Evolutionary conservation across 2,113 vertebrate species (phyloP), one percentile per base, ranked within the genome.

Genomic region (Callionymus lyra): DNA sequence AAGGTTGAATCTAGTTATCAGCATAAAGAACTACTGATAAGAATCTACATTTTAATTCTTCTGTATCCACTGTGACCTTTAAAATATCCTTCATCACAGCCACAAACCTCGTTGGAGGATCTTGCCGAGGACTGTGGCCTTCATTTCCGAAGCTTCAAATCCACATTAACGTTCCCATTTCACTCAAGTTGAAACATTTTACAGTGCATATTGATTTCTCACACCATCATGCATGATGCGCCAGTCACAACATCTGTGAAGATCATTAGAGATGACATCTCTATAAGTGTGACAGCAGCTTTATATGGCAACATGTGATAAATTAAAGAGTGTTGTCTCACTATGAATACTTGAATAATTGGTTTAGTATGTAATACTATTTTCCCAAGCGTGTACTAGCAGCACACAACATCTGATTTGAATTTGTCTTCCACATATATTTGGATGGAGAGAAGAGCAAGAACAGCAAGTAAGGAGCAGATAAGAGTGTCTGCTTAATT

Each of bases 401-500:
- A 18, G 34, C 16, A 15, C 21, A 27, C 31, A 43, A 41, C 13
- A 44, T 36, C 42, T 10, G 13, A 41, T 53, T 38, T 38, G 16
- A 6, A 36, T 47, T 9, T 16, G 32, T 48, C 18, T 12, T 10
- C 6, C 41, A 40, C 50, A 17, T 21, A 8, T 31, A 59, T 35
- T 46, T 48, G 34, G 31, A 59, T 16, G 11, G n/a, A 41, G 52
- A 41, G 15, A 44, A 16, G 31, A 9, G 14, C n/a, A 41, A 47
- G 45, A 38, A 47, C 34, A 45, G 37, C 19, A 0, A 1, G 15
- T 34, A 36, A 31, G 34, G 31, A 76, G 77, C 69, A 51, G 67
- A 80, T 75, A 56, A 72, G 45, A 53, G 21, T 41, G 57, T 51
- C 18, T 10, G 41, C 59, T 59, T 82, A 78, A 81, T 82, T 79